These are phyloP conservation scores for Tetheella fluctuosa DNA, from an alignment of 2,888 invertebrate genomes.

Conservation along the genomic window DNA sequence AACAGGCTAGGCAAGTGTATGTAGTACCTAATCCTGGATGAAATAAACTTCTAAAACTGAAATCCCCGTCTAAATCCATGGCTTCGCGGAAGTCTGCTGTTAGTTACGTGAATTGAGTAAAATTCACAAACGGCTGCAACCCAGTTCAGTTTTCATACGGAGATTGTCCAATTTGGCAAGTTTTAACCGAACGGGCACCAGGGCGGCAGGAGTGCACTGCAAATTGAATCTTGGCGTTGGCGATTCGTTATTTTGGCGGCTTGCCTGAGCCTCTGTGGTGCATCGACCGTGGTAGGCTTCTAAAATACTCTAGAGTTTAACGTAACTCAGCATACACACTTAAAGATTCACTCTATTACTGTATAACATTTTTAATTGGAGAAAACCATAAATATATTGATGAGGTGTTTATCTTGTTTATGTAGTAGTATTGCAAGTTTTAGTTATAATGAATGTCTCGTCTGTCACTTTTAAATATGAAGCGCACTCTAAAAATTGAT, in stretches of 20 bases:
- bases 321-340: background rate
- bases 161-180: conserved; percentile 63
- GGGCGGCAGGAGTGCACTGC: conserved; percentile 54
- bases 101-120: conserved; percentile 34
- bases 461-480: no score
- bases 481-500: no score
- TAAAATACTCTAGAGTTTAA: conserved; percentile 2
- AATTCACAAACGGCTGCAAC: conserved; percentile 22
- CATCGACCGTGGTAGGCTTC: background rate
- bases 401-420: no score
- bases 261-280: conserved; percentile 27
- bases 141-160: conserved; percentile 40
- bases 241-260: conserved; percentile 31
- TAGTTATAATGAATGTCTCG: no score
- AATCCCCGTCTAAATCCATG: conserved; percentile 6
- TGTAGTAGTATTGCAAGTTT: no score
- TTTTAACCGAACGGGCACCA: conserved; percentile 51
- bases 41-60: background rate
- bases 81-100: conserved; percentile 13
- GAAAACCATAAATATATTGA: no score
- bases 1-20: background rate
- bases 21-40: background rate
- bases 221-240: conserved; percentile 66
- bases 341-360: background rate
- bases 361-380: background rate